Conservation (phyloP, 2,797 vertebrate genomes). For the Liparis tanakae region DNA sequence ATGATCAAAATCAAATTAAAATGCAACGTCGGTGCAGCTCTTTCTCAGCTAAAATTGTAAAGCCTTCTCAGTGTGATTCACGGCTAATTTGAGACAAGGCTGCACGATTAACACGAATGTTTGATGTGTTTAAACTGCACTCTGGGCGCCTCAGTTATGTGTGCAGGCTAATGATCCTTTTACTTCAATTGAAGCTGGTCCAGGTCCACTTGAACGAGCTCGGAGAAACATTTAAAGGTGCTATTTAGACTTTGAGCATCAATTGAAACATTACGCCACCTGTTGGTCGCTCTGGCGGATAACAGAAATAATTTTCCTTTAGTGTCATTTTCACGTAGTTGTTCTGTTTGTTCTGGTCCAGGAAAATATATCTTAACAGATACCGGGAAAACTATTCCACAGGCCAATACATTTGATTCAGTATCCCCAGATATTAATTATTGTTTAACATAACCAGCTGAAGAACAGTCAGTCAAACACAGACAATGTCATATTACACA, state of each 20-base stretch:
- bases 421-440: neutral
- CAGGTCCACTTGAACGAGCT: slow-evolving; percentile 7
- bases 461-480: too few species aligned
- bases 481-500: too few species aligned
- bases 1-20: slow-evolving; percentile 15
- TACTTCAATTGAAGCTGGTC: slow-evolving; percentile 13
- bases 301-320: neutral
- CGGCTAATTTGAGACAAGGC: slow-evolving; percentile 51
- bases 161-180: slow-evolving; percentile 22
- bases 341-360: neutral
- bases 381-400: neutral
- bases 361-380: neutral
- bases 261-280: neutral
- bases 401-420: neutral
- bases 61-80: slow-evolving; percentile 34
- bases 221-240: neutral
- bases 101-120: slow-evolving; percentile 66
- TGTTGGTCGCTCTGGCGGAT: neutral
- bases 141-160: slow-evolving; percentile 18
- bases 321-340: neutral
- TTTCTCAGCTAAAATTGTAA: slow-evolving; percentile 40
- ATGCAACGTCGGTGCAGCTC: slow-evolving; percentile 4
- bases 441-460: too few species aligned
- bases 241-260: neutral
- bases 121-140: slow-evolving; percentile 56